These are phyloP conservation scores for Mycetomoellerius zeteki DNA, from an alignment of 1,140 invertebrate genomes.

Conservation along the genomic window DNA sequence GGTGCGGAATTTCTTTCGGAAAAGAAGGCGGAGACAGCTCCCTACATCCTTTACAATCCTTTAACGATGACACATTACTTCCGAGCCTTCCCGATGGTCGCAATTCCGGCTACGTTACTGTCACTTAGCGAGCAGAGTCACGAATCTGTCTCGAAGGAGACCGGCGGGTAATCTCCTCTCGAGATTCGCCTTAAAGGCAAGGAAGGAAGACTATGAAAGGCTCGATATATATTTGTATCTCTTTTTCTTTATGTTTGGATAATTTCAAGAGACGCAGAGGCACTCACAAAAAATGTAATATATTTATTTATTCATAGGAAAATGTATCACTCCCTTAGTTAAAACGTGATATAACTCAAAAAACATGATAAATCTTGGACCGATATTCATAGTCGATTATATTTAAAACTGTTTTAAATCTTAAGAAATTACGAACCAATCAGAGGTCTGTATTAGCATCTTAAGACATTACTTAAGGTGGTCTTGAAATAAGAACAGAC, in stretches of 20 bases:
- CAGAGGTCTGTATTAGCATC: too few species aligned
- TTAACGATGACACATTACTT: conserved; percentile 81
- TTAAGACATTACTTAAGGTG: too few species aligned
- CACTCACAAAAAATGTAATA: background rate
- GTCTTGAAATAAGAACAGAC: too few species aligned
- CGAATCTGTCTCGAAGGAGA: conserved; percentile 67
- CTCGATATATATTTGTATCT: conserved; percentile 21
- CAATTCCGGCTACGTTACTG: conserved; percentile 75
- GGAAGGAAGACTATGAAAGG: background rate
- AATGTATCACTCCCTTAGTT: background rate
- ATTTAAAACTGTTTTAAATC: too few species aligned
- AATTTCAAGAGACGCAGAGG: background rate
- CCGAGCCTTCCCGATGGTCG: conserved; percentile 71
- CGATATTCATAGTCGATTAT: too few species aligned
- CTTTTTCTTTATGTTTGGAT: background rate
- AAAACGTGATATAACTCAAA: too few species aligned
- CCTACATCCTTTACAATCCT: conserved; percentile 77
- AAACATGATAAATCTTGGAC: too few species aligned
- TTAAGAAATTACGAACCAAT: too few species aligned
- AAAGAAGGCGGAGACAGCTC: conserved; percentile 17
- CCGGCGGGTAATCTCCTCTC: conserved; percentile 40
- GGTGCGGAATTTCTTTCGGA: background rate
- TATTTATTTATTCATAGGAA: conserved; percentile 3
- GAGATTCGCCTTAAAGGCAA: conserved; percentile 31
- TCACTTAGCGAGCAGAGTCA: conserved; percentile 74